These are phyloP conservation scores for Cyphomyrmex costatus DNA, from an alignment of 1,140 invertebrate genomes.

Conservation along the genomic window DNA sequence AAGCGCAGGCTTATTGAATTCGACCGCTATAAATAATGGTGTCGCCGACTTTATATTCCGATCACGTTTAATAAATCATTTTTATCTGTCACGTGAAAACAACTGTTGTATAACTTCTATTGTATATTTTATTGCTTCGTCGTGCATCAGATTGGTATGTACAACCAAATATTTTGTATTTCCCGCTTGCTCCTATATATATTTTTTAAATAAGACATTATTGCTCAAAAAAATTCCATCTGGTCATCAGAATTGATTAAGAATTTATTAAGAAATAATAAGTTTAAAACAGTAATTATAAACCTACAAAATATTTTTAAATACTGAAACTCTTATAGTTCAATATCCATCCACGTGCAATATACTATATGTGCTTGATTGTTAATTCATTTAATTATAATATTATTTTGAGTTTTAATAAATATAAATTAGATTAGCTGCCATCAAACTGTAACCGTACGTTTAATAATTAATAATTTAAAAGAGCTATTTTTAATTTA, in stretches of 20 bases:
- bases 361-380: background rate
- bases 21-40: slow-evolving; percentile 36
- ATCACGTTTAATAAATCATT: slow-evolving; percentile 53
- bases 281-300: background rate
- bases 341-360: background rate
- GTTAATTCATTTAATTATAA: background rate
- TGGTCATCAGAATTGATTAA: background rate
- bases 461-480: background rate
- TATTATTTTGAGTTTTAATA: background rate
- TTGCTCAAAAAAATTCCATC: background rate
- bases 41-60: slow-evolving; percentile 31
- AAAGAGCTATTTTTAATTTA: background rate
- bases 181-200: background rate
- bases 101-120: slow-evolving; percentile 45
- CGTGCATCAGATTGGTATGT: slow-evolving; percentile 49
- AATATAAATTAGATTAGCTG: background rate
- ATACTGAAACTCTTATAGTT: background rate
- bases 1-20: slow-evolving; percentile 23
- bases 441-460: background rate
- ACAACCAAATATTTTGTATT: slow-evolving; percentile 21
- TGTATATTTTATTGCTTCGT: slow-evolving; percentile 51
- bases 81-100: slow-evolving; percentile 29
- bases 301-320: background rate
- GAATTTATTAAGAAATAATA: background rate
- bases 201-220: slow-evolving; percentile 9